phyloP scores from a whole-genome alignment of 1,140 invertebrate genomes.

The Drosophila mauritiana region DNA sequence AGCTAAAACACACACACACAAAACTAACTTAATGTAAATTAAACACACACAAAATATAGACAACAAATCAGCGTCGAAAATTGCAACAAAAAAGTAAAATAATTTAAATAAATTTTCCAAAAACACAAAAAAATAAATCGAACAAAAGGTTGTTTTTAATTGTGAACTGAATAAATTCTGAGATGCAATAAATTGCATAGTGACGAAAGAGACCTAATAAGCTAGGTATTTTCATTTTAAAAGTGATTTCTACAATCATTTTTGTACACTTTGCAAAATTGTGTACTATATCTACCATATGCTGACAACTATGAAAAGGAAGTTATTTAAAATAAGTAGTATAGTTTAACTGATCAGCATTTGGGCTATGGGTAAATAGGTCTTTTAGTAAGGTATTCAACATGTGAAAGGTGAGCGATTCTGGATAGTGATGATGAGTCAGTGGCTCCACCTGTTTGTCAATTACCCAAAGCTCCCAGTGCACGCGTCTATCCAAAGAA shows the following conservation, averaged over 20 bases:
- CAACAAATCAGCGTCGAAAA: conserved; percentile 38
- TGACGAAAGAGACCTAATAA: background rate
- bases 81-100: conserved; percentile 36
- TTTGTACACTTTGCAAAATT: background rate
- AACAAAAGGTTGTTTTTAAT: conserved; percentile 6
- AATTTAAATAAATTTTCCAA: conserved; percentile 63
- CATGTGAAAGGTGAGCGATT: too few relatives aligned
- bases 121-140: conserved; percentile 36
- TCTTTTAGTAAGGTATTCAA: too few relatives aligned
- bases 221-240: conserved; percentile 55
- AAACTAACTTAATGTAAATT: conserved; percentile 39
- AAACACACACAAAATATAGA: conserved; percentile 19
- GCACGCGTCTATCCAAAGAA: conserved; percentile 31
- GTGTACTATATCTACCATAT: too few relatives aligned
- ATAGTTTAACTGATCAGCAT: too few relatives aligned
- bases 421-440: background rate
- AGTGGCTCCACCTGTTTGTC: background rate
- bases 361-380: too few relatives aligned
- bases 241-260: conserved; percentile 53
- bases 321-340: too few relatives aligned
- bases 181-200: too few relatives aligned
- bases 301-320: too few relatives aligned
- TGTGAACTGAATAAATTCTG: too few relatives aligned
- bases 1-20: conserved; percentile 27
- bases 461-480: background rate